Base-by-base conservation (phyloP, 2,113 vertebrate species). In the Oreochromis aureus region DNA sequence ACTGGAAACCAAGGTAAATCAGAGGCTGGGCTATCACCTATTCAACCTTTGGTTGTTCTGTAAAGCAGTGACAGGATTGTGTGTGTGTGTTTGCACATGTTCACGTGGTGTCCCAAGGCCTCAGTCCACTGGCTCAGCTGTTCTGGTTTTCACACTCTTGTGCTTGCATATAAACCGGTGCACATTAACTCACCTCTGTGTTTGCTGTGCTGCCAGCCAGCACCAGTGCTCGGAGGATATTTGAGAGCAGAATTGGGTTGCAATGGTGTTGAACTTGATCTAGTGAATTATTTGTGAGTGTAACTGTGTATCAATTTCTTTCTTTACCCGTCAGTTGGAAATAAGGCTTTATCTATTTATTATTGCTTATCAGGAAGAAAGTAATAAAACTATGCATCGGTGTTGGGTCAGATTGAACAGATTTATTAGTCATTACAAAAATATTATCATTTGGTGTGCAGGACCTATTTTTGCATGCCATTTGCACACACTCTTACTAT, bases 221-320 rank as follows among this genome's bases (percentile, higher is more conserved):
- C 24, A 66, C 27, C 55, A 9, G 66, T 54, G 30, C 46, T 7
- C 1, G 18, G 13, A 73, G 58, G 93, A 92, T 51, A 94, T 88
- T 22, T 86, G 94, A 95, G 91, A 93, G 36, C 78, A 63, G 69
- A 88, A 59, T 81, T 76, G 78, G 81, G 86, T 87, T 89, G 86
- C 87, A 78, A 58, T 22, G 19, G 44, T 80, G 88, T 87, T 89
- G 87, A 87, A 83, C 81, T 89, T 88, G 63, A 63, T 86, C 89
- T 91, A 44, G 69, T 94, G 59, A 95, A 95, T 94, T 91, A 95
- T 95, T 95, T 91, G 90, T 93, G 87, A 88, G 85, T 90, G 76
- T 4, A 76, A 83, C 36, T 81, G 15, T 22, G 22, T 80, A 88
- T 92, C 83, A 44, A 32, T 87, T 80, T 87, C 84, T 30, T 8